A percentile compares a stretch with the other conserved stretches of the same genome.
phyloP scores from a whole-genome alignment of 1,140 invertebrate genomes.

The Ceratina japonica region DNA sequence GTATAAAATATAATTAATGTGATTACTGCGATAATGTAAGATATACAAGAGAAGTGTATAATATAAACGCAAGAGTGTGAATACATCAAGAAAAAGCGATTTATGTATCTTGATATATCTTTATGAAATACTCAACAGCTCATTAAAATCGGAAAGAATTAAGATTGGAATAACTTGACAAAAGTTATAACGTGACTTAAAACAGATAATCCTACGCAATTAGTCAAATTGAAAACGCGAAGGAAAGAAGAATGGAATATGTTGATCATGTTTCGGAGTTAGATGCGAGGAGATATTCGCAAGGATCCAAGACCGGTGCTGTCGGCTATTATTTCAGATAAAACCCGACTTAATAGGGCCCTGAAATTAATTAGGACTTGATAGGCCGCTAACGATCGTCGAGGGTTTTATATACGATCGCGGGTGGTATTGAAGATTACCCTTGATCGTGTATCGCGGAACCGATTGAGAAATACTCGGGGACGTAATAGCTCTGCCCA shows the following conservation, averaged over 20 bases:
- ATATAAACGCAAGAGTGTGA: constrained; percentile 37
- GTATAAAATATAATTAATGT: too few species aligned
- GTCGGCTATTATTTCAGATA: not conserved
- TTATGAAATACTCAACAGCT: not conserved
- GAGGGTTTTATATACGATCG: constrained; percentile 12
- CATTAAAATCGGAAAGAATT: too few species aligned
- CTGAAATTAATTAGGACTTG: constrained; percentile 43
- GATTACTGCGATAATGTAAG: too few species aligned
- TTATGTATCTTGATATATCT: not conserved
- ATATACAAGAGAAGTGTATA: not conserved
- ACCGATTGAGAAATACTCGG: constrained; percentile 47
- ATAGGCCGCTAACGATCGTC: constrained; percentile 11
- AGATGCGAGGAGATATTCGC: not conserved
- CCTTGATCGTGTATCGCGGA: constrained; percentile 18
- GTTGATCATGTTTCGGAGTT: constrained; percentile 1
- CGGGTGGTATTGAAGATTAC: constrained; percentile 4
- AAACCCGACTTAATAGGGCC: constrained; percentile 6
- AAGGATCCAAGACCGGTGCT: too few species aligned
- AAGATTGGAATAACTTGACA: too few species aligned
- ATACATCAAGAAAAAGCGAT: constrained; percentile 35
- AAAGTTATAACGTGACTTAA: too few species aligned
- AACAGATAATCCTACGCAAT: too few species aligned
- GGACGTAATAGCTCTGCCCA: constrained; percentile 33
- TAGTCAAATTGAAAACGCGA: not conserved
- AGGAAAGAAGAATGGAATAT: not conserved